These are phyloP conservation scores for Drosophila hydei DNA, from an alignment of 1,140 invertebrate genomes.

Conservation along the genomic window DNA sequence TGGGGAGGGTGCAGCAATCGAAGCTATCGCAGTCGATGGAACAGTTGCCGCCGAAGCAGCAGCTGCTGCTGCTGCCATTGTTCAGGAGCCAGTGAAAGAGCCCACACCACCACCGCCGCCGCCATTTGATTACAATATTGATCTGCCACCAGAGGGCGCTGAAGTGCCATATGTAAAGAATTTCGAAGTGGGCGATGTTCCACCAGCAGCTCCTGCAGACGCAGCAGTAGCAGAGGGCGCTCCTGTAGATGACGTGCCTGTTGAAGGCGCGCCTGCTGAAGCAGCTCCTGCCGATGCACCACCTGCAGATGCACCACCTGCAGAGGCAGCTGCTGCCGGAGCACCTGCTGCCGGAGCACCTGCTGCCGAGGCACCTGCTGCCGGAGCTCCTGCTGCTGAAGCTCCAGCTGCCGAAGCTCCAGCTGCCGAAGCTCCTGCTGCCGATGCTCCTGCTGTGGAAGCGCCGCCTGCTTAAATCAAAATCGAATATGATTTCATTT, in stretches of 20 bases:
- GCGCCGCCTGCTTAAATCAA: conserved; percentile 53
- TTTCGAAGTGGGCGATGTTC: conserved; percentile 70
- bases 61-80: conserved; percentile 29
- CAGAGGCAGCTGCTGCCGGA: conserved; percentile 45
- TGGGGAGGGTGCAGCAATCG: conserved; percentile 25
- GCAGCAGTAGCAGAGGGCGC: conserved; percentile 62
- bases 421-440: conserved; percentile 54
- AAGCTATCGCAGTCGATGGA: conserved; percentile 45
- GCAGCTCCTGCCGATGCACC: conserved; percentile 60
- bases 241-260: conserved; percentile 76
- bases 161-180: conserved; percentile 83
- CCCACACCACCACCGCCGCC: conserved; percentile 82
- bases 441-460: conserved; percentile 53
- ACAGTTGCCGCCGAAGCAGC: conserved; percentile 21
- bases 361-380: conserved; percentile 51
- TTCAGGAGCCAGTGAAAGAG: conserved; percentile 64
- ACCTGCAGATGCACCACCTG: conserved; percentile 34
- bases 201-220: conserved; percentile 79
- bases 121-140: conserved; percentile 84
- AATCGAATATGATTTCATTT: conserved; percentile 34
- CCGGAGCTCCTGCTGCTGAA: conserved; percentile 51
- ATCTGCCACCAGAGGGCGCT: conserved; percentile 84
- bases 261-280: conserved; percentile 62
- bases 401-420: conserved; percentile 50
- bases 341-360: conserved; percentile 54